A percentile compares a stretch with the other conserved stretches of the same genome.
phyloP scores from a whole-genome alignment of 2,113 vertebrate genomes.

The Cottus gobio region DNA sequence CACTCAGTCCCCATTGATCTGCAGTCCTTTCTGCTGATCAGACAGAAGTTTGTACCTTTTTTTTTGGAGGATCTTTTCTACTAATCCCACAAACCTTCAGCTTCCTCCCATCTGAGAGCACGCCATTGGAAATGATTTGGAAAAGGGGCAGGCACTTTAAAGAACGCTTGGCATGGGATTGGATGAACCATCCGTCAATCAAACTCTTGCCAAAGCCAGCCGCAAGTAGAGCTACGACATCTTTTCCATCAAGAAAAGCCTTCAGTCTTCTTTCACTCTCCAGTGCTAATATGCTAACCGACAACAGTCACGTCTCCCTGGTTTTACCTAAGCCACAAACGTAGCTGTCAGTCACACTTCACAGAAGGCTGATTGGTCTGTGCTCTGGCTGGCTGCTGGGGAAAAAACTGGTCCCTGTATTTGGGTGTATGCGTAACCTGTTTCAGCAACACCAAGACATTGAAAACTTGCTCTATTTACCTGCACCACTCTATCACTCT shows the following conservation, averaged over 20 bases:
- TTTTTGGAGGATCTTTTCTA: conserved; percentile 40
- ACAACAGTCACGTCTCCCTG: not conserved
- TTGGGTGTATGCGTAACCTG: conserved; percentile 13
- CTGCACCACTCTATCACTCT: conserved; percentile 31
- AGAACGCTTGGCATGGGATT: not conserved
- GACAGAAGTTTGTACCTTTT: conserved; percentile 63
- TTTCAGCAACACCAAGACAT: conserved; percentile 17
- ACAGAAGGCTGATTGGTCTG: not conserved
- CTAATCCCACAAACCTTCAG: conserved; percentile 17
- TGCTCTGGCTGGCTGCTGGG: not conserved
- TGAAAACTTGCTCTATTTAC: conserved; percentile 38
- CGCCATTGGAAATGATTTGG: not conserved
- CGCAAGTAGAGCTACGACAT: not conserved
- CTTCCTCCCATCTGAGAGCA: not conserved
- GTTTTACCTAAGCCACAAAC: not conserved
- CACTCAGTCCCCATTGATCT: conserved; percentile 65
- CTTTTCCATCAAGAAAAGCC: not conserved
- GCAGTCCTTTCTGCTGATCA: conserved; percentile 60
- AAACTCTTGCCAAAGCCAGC: not conserved
- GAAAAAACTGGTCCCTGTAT: not conserved
- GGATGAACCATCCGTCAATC: not conserved
- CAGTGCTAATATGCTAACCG: not conserved
- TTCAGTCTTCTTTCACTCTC: not conserved
- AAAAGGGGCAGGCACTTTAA: not conserved
- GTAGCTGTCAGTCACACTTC: not conserved